Conservation (phyloP, 2,113 vertebrate species). For the Aix galericulata region DNA sequence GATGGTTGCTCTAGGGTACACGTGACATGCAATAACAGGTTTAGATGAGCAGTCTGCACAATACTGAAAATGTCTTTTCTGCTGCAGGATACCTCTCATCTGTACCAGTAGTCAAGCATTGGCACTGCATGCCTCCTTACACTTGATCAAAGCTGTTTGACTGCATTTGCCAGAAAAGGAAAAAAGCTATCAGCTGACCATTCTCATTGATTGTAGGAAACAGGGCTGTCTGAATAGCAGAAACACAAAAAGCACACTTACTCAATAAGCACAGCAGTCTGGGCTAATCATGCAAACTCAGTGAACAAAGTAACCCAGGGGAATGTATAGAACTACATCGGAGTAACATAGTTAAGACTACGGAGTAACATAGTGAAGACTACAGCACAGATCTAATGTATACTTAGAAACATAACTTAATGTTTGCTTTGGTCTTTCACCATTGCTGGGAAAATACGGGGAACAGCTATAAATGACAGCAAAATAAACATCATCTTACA, state of each 20-base stretch:
- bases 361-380: background rate
- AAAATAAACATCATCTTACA: background rate
- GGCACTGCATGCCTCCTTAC: background rate
- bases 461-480: background rate
- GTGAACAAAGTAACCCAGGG: background rate
- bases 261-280: background rate
- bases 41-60: slow-evolving; percentile 1
- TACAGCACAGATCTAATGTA: background rate
- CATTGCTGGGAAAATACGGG: background rate
- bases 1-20: slow-evolving; percentile 32
- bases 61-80: background rate
- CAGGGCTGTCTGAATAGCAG: background rate
- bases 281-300: slow-evolving; percentile 4
- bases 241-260: background rate
- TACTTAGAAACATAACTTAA: background rate
- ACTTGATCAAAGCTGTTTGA: slow-evolving; percentile 8
- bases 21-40: background rate
- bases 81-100: background rate
- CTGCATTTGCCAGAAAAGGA: background rate
- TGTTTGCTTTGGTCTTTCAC: background rate
- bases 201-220: background rate
- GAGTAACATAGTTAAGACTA: background rate
- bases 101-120: background rate
- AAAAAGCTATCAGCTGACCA: background rate
- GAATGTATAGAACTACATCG: background rate